Evolutionary conservation across 2,888 invertebrate species (phyloP).

Genomic region (Drosophila multiciliata): DNA sequence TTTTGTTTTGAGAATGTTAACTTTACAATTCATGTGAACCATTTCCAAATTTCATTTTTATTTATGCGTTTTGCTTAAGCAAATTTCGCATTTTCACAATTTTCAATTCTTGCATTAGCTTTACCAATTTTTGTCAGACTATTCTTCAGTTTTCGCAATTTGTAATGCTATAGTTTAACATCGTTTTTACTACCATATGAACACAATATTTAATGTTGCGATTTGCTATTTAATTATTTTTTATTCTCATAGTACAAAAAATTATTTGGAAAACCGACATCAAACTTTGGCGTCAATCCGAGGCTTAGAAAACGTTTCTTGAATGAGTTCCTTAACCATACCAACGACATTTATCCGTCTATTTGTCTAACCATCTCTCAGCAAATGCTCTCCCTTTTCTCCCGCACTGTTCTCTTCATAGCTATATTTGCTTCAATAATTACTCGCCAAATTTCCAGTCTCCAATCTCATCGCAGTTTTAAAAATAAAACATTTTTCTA

Average conservation of each 20-base stretch:
- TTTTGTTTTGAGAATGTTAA: not conserved
- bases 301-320: not conserved
- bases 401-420: not conserved
- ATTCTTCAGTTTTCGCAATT: conserved; percentile 6
- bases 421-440: conserved; percentile 1
- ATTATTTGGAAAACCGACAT: not conserved
- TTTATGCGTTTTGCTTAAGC: not conserved
- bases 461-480: conserved; percentile 5
- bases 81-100: not conserved
- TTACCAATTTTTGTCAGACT: not conserved
- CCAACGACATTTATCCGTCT: not conserved
- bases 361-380: not conserved
- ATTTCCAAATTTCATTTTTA: not conserved
- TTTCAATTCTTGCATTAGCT: not conserved
- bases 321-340: not conserved
- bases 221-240: too few relatives aligned
- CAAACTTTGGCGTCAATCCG: not conserved
- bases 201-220: too few relatives aligned
- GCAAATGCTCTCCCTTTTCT: not conserved
- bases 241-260: not conserved
- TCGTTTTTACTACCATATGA: not conserved
- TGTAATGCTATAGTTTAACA: not conserved
- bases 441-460: conserved; percentile 9
- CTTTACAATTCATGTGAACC: not conserved
- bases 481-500: conserved; percentile 4